Evolutionary conservation across 2,113 vertebrate species (phyloP).

Genomic region (Bubo bubo): DNA sequence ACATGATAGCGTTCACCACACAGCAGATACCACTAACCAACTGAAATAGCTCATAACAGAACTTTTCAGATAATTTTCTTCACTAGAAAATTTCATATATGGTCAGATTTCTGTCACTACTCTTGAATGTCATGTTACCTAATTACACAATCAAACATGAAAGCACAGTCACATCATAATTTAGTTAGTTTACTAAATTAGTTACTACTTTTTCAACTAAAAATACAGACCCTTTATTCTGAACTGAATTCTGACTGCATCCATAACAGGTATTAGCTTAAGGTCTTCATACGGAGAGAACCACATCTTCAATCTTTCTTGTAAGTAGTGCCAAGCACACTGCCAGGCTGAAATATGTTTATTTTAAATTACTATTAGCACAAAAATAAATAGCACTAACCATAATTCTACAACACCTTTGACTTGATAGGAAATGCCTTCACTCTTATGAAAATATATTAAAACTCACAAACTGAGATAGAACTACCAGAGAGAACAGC

Average conservation of each 20-base stretch:
- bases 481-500: not conserved
- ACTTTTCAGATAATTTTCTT: not conserved
- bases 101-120: not conserved
- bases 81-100: not conserved
- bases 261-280: not conserved
- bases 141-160: not conserved
- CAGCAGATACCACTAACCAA: not conserved
- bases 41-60: not conserved
- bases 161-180: not conserved
- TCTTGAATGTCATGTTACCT: not conserved
- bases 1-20: not conserved
- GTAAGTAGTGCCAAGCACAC: not conserved
- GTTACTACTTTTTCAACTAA: not conserved
- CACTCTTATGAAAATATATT: not conserved
- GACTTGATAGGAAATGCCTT: not conserved
- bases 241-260: not conserved
- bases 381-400: not conserved
- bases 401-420: not conserved
- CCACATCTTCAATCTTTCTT: not conserved
- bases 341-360: not conserved
- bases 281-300: not conserved
- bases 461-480: not conserved
- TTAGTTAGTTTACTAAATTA: not conserved
- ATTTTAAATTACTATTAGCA: not conserved
- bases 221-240: not conserved